phyloP scores from a whole-genome alignment of 2,888 invertebrate species.

The Iphiclides podalirius region DNA sequence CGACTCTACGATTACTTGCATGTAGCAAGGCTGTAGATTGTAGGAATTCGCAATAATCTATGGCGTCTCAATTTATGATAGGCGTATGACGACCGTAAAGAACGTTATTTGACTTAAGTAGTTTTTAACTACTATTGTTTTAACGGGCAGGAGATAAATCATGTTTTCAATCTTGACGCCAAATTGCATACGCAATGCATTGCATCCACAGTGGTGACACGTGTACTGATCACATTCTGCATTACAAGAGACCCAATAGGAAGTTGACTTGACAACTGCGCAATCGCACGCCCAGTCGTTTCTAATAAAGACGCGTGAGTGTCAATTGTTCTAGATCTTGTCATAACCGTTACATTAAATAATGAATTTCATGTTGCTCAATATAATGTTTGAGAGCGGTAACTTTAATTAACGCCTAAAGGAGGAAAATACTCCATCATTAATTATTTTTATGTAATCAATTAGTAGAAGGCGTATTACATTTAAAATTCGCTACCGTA shows the following conservation, averaged over 20 bases:
- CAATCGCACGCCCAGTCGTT: neutral
- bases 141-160: neutral
- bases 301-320: neutral
- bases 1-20: too few species aligned
- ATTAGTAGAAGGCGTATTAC: too few species aligned
- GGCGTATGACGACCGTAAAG: too few species aligned
- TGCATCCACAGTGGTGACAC: constrained; percentile 16
- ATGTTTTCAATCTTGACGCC: constrained; percentile 1
- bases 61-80: too few species aligned
- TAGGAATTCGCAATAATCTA: too few species aligned
- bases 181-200: constrained; percentile 14
- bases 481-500: too few species aligned
- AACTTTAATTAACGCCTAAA: neutral
- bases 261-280: constrained; percentile 10
- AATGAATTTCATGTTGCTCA: too few species aligned
- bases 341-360: neutral
- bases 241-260: constrained; percentile 10
- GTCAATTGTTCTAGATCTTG: neutral
- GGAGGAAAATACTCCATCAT: neutral
- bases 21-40: too few species aligned
- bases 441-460: neutral
- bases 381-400: too few species aligned
- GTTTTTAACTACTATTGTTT: too few species aligned
- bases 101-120: too few species aligned
- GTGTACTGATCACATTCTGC: constrained; percentile 16